Evolutionary conservation across 2,888 invertebrate genomes (phyloP).

Genomic region (Lycaena phlaeas): DNA sequence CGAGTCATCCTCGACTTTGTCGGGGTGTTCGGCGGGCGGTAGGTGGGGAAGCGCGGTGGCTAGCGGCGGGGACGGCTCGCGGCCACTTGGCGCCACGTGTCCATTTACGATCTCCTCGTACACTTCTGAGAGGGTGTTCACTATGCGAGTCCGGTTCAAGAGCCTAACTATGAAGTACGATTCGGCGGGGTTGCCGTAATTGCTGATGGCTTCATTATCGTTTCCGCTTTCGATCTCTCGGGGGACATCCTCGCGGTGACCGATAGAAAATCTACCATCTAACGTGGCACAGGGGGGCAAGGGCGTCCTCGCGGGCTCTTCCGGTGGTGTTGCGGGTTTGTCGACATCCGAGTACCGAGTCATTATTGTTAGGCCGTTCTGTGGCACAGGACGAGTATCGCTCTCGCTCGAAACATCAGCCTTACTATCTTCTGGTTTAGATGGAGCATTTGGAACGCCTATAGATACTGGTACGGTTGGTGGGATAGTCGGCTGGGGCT

Average conservation of each 20-base stretch:
- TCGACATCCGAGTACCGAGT: slow-evolving; percentile 58
- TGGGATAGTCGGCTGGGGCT: slow-evolving; percentile 23
- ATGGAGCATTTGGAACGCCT: slow-evolving; percentile 21
- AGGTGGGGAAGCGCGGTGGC: slow-evolving; percentile 13
- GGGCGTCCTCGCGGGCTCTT: slow-evolving; percentile 28
- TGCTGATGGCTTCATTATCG: slow-evolving; percentile 39
- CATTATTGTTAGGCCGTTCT: slow-evolving; percentile 63
- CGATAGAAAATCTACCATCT: slow-evolving; percentile 39
- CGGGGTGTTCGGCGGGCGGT: slow-evolving; percentile 17
- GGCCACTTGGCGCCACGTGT: slow-evolving; percentile 17
- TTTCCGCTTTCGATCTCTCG: slow-evolving; percentile 24
- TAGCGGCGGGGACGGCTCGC: slow-evolving; percentile 22
- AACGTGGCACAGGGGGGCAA: slow-evolving; percentile 48
- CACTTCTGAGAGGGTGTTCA: slow-evolving; percentile 55
- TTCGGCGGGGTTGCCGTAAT: slow-evolving; percentile 63
- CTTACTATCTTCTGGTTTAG: slow-evolving; percentile 18
- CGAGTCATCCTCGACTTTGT: slow-evolving; percentile 16
- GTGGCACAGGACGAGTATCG: slow-evolving; percentile 34
- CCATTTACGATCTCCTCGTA: slow-evolving; percentile 44
- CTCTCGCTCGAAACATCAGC: slow-evolving; percentile 17
- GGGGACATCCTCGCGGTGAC: slow-evolving; percentile 26
- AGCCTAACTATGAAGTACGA: slow-evolving; percentile 64
- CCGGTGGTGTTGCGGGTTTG: slow-evolving; percentile 29
- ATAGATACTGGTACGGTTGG: slow-evolving; percentile 19
- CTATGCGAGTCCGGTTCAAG: slow-evolving; percentile 46